Base-by-base conservation (phyloP, 2,113 vertebrate species). In the Thalassoma bifasciatum region DNA sequence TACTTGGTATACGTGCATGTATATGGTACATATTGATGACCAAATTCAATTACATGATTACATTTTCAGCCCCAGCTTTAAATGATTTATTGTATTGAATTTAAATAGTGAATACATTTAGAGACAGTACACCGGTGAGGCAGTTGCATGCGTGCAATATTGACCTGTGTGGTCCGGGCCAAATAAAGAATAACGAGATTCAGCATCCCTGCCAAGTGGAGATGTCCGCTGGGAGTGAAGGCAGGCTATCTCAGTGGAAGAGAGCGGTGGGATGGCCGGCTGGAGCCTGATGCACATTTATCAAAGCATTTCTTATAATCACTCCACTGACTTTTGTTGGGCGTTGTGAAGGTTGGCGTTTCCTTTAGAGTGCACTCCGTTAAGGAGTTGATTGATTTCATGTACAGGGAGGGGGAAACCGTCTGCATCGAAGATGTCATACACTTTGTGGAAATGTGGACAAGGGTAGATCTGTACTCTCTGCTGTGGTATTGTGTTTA, bases 1-100 rank as follows among this genome's bases (percentile, higher is more conserved):
- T 30, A 40, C 56, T 60, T 47, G 8, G 12, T 77, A 83, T 81
- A 81, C 17, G 65, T 65, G 75, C 60, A 53, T 62, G 65, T 83
- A 78, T 84, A 83, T 74, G 70, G 70, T 68, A 81, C 76, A 86
- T 92, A 92, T 92, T 93, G 90, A 94, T 93, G 92, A 89, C 89
- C 89, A 74, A 83, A 93, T 90, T 92, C 89, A 93, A 94, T 93
- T 93, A 93, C 87, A 92, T 91, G 89, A 93, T 93, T 91, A 89
- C 86, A 86, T 91, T 91, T 90, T 91, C 89, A 85, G 85, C 84
- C 66, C 7, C 79, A 84, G 86, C 87, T 87, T 85, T 90, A 89
- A 89, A 88, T 85, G 88, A 91, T 92, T 91, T 86, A 91, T 88
- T 76, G 88, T 85, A 56, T 76, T 80, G 87, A 80, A 89, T 92